Base-by-base conservation (phyloP, 2,888 invertebrate genomes). In the Drosophila ustulata region DNA sequence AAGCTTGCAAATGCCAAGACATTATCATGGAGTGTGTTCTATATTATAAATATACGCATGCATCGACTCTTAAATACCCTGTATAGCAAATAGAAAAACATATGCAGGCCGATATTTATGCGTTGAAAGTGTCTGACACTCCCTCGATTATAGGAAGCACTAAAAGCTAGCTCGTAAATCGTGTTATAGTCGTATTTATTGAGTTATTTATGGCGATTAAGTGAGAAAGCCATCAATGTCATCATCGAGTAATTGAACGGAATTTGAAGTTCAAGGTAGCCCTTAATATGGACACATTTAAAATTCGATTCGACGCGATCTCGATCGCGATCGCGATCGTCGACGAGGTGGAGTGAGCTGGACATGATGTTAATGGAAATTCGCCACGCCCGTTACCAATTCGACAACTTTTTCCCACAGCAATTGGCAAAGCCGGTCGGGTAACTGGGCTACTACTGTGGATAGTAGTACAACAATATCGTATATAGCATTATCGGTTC, bases 381-480 rank as follows among this genome's bases (percentile, higher is more conserved):
- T 71, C 30, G 69, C 73, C 81, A 76, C 78, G 81, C 81, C 86
- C 53, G 62, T 67, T 57, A 41, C 52, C 43, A 50, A 56, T 53
- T 66, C 41, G 25, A 61, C 58, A 75, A 59, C 41, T 61, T 80
- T 81, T 84, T 84, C 83, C 83, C 83, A 84, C 83, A 83, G 53
- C 83, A 83, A 87, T 86, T 81, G 81, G 62, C 74, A 58, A 69
- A 32, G 30, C 8, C 34, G 26, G 51, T 30, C 61, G 28, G 47
- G 55, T 63, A 75, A 58, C 63, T 75, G 75, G 71, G 71, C 71
- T 76, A 75, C 59, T 1, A 18, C 18, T 18, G 18, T 18, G 18
- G 18, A 71, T 58, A 25, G 11, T 34, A 34, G 11, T 34, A 41
- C 41, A 6, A 41, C n/a, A 7, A 18, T 18, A 56, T 28, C 13